Conservation (phyloP, 2,888 invertebrate species). For the Drepana falcataria region DNA sequence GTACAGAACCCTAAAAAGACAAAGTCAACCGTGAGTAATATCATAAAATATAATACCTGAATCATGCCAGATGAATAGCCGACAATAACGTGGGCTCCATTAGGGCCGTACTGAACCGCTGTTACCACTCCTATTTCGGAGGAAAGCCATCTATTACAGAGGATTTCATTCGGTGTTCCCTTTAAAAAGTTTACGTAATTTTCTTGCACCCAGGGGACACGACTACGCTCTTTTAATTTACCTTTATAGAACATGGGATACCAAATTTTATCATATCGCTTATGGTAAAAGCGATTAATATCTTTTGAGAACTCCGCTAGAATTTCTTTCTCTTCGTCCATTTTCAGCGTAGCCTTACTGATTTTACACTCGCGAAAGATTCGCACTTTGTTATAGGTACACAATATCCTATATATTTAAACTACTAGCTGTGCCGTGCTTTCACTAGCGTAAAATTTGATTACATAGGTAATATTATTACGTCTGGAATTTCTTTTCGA, state of each 20-base stretch:
- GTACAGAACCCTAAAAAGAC: too few relatives aligned
- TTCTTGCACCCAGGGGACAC: conserved; percentile 39
- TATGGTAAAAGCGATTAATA: conserved; percentile 35
- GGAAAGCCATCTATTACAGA: conserved; percentile 50
- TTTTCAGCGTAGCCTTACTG: conserved; percentile 8
- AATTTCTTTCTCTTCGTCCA: conserved; percentile 31
- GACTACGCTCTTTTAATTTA: conserved; percentile 18
- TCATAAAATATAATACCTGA: conserved; percentile 47
- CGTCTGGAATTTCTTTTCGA: too few relatives aligned
- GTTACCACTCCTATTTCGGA: conserved; percentile 54
- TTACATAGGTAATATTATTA: too few relatives aligned
- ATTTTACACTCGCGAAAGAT: conserved; percentile 6
- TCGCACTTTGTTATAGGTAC: conserved; percentile 20
- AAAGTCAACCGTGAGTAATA: too few relatives aligned
- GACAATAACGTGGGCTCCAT: conserved; percentile 58
- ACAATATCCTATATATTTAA: too few relatives aligned
- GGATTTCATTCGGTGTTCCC: conserved; percentile 40
- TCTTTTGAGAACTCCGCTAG: conserved; percentile 33
- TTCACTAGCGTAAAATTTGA: too few relatives aligned
- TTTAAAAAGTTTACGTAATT: conserved; percentile 44
- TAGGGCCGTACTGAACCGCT: conserved; percentile 57
- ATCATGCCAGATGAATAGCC: conserved; percentile 71
- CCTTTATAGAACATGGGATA: conserved; percentile 52
- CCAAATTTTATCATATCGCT: conserved; percentile 39
- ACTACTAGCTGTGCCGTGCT: too few relatives aligned